Evolutionary conservation across 2,888 invertebrate species (phyloP), one percentile per base, ranked within the genome.

Genomic region (Drosophila pseudotalamancana): DNA sequence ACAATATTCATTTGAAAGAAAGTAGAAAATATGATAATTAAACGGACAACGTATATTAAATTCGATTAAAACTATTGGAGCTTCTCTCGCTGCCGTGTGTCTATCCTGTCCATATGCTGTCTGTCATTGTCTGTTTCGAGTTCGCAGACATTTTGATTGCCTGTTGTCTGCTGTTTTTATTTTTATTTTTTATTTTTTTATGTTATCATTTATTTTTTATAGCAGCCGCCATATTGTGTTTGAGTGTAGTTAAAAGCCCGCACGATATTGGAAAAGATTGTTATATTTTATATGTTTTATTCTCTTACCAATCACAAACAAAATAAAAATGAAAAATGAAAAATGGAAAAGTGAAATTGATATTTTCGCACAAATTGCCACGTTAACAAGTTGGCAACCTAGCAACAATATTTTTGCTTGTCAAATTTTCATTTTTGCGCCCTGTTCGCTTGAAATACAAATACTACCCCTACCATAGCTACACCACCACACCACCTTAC

Each of bases 331-430:
- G 43, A 12, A 59, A 74, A 77, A 73, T 73, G 63, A 70, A 76
- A 81, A 81, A 84, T 84, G 73, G 78, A 78, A 77, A 73, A 76
- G 63, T 72, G 78, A 81, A 81, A 84, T 84, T 76, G 78, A 78
- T 80, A 78, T 80, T 78, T 78, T 81, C 70, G 74, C 75, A 80
- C 62, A 77, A 77, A 77, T 80, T 68, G 82, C 65, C 60, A n/a
- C n/a, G 73, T 71, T 84, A 84, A 84, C 76, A 81, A 81, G 78
- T 43, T 62, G 42, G 75, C 67, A 81, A 59, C 76, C 64, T 66
- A 59, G 65, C 75, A 68, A 82, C 76, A 81, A 72, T 39, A 77
- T 77, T 72, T 78, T 73, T 31, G 65, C 77, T 73, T 79, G 79
- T 76, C 77, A 73, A 84, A 73, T 75, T 54, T 65, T 62, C 57